A percentile compares a stretch with the other conserved stretches of the same genome.
These are phyloP conservation scores for Asarcornis scutulata DNA, from an alignment of 2,113 vertebrate species.

Conservation along the genomic window DNA sequence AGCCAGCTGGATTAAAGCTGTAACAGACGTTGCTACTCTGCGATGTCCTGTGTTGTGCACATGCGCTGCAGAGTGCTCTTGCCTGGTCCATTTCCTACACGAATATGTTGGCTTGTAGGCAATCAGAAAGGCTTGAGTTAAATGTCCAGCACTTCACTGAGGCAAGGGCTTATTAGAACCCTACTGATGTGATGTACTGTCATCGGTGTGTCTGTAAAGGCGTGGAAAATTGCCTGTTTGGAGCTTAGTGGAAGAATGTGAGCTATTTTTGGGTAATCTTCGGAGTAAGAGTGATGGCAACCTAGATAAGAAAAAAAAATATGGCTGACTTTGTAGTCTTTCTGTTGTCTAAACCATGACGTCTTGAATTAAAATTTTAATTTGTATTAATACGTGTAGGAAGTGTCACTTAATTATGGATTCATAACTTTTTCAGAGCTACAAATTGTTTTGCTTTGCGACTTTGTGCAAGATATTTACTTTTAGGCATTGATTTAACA, in stretches of 20 bases:
- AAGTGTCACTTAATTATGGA: neutral
- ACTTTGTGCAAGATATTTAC: neutral
- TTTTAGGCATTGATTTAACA: neutral
- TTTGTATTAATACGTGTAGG: neutral
- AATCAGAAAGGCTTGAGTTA: neutral
- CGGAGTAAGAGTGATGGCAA: neutral
- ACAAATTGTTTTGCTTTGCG: neutral
- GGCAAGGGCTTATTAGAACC: neutral
- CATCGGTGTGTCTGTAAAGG: neutral
- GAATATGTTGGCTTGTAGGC: rapidly evolving
- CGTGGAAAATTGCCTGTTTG: neutral
- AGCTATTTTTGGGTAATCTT: neutral
- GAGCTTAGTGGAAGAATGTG: neutral
- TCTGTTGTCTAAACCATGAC: neutral
- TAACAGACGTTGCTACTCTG: neutral
- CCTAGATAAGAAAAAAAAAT: neutral
- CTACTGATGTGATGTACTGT: neutral
- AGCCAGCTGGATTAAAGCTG: neutral
- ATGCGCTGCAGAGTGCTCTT: rapidly evolving
- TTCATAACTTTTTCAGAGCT: neutral
- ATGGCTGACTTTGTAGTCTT: neutral
- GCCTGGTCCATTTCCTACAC: neutral
- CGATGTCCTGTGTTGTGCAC: neutral
- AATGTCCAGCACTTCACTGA: neutral
- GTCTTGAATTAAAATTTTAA: neutral